Evolutionary conservation across 2,113 vertebrate genomes (phyloP), one percentile per base, ranked within the genome.

Genomic region (Passer montanus): DNA sequence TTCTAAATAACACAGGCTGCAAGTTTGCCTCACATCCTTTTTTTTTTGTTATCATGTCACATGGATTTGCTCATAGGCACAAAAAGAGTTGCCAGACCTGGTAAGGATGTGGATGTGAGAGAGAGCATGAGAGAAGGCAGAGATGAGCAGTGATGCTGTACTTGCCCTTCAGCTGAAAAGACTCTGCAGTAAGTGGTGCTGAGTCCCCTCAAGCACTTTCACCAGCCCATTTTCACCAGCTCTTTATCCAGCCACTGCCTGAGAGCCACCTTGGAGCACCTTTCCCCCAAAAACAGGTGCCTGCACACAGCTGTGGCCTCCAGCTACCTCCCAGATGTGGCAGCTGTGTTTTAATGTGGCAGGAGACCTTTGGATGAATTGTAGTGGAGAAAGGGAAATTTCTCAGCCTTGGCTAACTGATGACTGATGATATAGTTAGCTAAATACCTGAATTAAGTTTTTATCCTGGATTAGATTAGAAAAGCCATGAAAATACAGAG

Each of bases 221-320:
- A 77, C 27, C 46, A 60, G 50, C 0, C 0, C 30, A 6, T 21
- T 35, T 2, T 2, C 28, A 33, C n/a, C 1, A 0, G 3, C 30
- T n/a, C 52, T 62, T 84, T 9, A 44, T 17, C 55, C 83, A 44
- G 43, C 37, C 46, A 11, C 33, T 18, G 35, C 3, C 2, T 5
- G 8, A 39, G 12, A 52, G 43, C 35, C 1, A 3, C 39, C 30
- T 39, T 19, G 4, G 37, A 39, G 52, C 4, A 41, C 28, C 67
- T 67, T 30, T 41, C 19, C 24, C 47, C 35, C 13, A 10, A 46
- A 66, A 82, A 21, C 37, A 79, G 50, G 24, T 19, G 47, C 15
- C 46, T 47, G 46, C 84, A 52, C 50, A 30, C 37, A 62, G 75
- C 66, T 62, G 13, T 3, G 8, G 43, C 16, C 1, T 66, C 26